Percentiles rank a stretch among this genome's conserved stretches.
phyloP scores from a whole-genome alignment of 1,140 invertebrate species.

The Acyrthosiphon pisum region DNA sequence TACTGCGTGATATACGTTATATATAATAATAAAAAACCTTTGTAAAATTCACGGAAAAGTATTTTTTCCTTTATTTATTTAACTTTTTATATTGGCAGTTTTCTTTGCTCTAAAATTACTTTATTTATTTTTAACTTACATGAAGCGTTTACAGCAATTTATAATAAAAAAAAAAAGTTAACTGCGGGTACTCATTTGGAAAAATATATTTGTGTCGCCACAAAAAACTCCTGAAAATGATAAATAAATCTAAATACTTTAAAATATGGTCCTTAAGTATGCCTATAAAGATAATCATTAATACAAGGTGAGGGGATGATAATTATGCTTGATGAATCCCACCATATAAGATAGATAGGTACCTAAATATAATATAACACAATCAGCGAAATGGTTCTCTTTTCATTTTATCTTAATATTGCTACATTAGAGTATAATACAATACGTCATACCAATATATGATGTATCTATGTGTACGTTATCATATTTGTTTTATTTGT shows the following conservation, averaged over 20 bases:
- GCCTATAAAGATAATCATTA: background rate
- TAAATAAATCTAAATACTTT: background rate
- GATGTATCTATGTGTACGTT: background rate
- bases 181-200: too few relatives aligned
- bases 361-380: background rate
- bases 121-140: background rate
- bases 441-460: background rate
- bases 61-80: background rate
- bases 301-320: background rate
- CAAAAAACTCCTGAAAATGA: background rate
- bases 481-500: background rate
- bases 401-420: background rate
- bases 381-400: background rate
- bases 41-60: background rate
- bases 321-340: background rate
- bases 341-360: background rate
- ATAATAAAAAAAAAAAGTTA: background rate
- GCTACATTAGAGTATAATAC: too few relatives aligned
- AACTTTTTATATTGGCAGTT: background rate
- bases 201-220: background rate
- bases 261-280: background rate
- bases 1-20: background rate
- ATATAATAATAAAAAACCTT: constrained; percentile 2
- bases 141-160: background rate
- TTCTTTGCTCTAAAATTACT: background rate